Percentiles rank a stretch among this genome's conserved stretches.
These are phyloP conservation scores for Corythornis cristatus DNA, from an alignment of 2,113 vertebrate genomes.

Conservation along the genomic window DNA sequence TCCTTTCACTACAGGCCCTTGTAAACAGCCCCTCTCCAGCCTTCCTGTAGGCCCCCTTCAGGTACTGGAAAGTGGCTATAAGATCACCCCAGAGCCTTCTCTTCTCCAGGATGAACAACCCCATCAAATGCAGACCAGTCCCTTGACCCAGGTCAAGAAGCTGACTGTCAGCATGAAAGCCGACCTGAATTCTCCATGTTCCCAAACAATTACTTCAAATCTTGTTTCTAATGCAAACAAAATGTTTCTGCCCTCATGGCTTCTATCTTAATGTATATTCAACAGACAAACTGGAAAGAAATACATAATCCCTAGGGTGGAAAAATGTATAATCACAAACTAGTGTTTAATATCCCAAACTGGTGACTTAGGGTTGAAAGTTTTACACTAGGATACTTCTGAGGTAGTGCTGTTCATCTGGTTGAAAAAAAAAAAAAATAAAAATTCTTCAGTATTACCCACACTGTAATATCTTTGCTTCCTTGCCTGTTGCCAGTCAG, in stretches of 20 bases:
- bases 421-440: neutral
- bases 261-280: neutral
- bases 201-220: neutral
- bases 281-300: neutral
- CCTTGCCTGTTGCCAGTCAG: neutral
- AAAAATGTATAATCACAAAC: neutral
- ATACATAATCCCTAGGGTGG: neutral
- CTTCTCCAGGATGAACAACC: no score
- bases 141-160: neutral
- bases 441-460: neutral
- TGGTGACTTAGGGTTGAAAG: neutral
- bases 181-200: neutral
- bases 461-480: accelerated
- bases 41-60: no score
- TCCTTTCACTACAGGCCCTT: no score
- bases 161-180: neutral
- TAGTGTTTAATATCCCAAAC: neutral
- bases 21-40: no score
- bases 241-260: neutral
- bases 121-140: neutral
- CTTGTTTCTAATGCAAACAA: neutral
- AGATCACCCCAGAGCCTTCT: no score
- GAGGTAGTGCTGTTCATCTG: neutral
- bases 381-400: neutral
- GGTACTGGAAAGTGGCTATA: no score